Base-by-base conservation (phyloP, 2,113 vertebrate genomes). In the Pionites leucogaster region DNA sequence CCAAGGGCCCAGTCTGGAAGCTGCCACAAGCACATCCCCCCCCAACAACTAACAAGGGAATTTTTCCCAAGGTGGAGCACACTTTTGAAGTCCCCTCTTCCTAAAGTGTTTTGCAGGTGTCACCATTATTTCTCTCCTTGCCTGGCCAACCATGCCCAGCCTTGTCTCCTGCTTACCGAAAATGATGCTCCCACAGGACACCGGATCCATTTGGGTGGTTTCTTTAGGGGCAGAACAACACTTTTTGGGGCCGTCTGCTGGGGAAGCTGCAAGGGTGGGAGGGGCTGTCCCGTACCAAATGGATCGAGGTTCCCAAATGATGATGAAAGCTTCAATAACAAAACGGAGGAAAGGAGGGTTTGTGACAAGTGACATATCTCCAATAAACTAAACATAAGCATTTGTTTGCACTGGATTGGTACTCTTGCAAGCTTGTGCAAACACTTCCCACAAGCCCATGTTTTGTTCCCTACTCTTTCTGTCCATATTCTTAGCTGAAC, bases 301-400 rank as follows among this genome's bases (percentile, higher is more conserved):
- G 99, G 99, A 97, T 99, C 99, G 2, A 99, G 98, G 96, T 99
- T 99, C 44, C 99, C 99, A 95, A 99, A 99, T 1, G 99, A 99
- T 1, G 98, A 99, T 23, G 98, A 99, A 47, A 99, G 99, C 99
- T 99, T 96, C 31, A 18, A 64, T 33, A 92, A 94, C 16, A 88
- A 44, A 69, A 68, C 4, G 8, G 11, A 2, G 3, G 57, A 59
- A 57, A 42, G 24, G 49, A 1, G 7, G 31, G 19, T 20, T 22
- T 33, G 53, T 1, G 6, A 71, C 3, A 67, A 49, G 20, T 17
- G 19, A 65, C 2, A 2, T 53, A 31, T 41, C 25, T 79, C 22
- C 20, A 15, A 47, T 19, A 41, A 62, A 65, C 4, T 2, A 37
- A 81, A 82, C 3, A 18, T 4, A 35, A 59, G 17, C 5, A 42